Evolutionary conservation across 1,140 invertebrate genomes (phyloP).

Genomic region (Macrotrachela quadricornifera): DNA sequence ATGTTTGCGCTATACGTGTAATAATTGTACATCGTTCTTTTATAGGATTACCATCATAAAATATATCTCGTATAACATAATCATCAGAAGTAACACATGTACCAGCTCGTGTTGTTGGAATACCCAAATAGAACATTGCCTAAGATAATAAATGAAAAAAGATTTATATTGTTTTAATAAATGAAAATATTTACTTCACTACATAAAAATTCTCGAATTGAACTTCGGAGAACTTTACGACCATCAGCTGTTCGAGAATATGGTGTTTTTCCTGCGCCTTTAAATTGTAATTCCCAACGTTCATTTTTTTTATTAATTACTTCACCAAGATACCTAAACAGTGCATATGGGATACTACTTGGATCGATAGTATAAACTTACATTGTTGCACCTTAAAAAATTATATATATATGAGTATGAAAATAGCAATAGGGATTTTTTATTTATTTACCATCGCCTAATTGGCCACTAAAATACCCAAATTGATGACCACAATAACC

Average conservation of each 20-base stretch:
- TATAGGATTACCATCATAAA: constrained; percentile 38
- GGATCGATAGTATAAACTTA: constrained; percentile 12
- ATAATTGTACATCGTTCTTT: constrained; percentile 37
- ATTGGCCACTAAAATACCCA: constrained; percentile 40
- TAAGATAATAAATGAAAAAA: constrained; percentile 11
- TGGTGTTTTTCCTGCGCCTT: constrained; percentile 44
- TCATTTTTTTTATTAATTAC: constrained; percentile 31
- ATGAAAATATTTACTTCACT: constrained; percentile 31
- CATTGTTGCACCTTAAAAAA: constrained; percentile 31
- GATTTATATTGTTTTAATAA: constrained; percentile 12
- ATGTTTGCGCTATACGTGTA: constrained; percentile 36
- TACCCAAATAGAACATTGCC: constrained; percentile 39
- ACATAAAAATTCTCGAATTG: constrained; percentile 42
- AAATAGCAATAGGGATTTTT: not conserved
- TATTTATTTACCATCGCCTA: constrained; percentile 37
- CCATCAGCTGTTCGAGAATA: constrained; percentile 44
- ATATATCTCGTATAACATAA: constrained; percentile 36
- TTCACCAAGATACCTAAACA: constrained; percentile 18
- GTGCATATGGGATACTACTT: not conserved
- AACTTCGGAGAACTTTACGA: constrained; percentile 40
- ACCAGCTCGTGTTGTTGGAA: constrained; percentile 39
- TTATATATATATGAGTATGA: not conserved
- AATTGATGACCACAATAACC: constrained; percentile 47
- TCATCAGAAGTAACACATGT: constrained; percentile 38
- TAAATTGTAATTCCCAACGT: constrained; percentile 44